These are phyloP conservation scores for Musca vetustissima DNA, from an alignment of 1,140 invertebrate genomes.

Conservation along the genomic window DNA sequence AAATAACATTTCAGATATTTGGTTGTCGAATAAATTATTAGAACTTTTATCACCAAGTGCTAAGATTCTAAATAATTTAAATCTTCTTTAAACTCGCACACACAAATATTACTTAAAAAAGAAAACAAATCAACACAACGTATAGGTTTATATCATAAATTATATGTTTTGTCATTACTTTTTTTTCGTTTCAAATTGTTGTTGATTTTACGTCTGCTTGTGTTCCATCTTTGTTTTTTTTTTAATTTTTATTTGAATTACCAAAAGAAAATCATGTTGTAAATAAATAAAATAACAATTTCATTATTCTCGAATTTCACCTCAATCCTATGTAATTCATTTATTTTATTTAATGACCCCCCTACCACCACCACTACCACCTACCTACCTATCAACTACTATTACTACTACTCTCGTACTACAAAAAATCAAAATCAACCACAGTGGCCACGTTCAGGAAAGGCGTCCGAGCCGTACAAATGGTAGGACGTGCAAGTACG, in stretches of 20 bases:
- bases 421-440: slow-evolving; percentile 39
- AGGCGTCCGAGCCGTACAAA: slow-evolving; percentile 97
- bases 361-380: slow-evolving; percentile 11
- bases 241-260: slow-evolving; percentile 8
- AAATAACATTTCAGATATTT: too few relatives aligned
- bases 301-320: slow-evolving; percentile 18
- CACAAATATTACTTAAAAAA: too few relatives aligned
- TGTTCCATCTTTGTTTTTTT: slow-evolving; percentile 19
- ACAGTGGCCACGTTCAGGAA: slow-evolving; percentile 99
- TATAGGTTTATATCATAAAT: too few relatives aligned
- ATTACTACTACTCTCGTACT: slow-evolving; percentile 13
- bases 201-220: too few relatives aligned
- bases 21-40: too few relatives aligned
- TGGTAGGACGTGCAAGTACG: slow-evolving; percentile 97
- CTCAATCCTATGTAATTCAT: slow-evolving; percentile 26
- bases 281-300: slow-evolving; percentile 11
- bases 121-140: too few relatives aligned
- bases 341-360: slow-evolving; percentile 22
- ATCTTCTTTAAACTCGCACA: too few relatives aligned
- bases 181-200: too few relatives aligned
- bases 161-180: too few relatives aligned
- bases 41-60: too few relatives aligned
- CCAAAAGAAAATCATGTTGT: slow-evolving; percentile 8
- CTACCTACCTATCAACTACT: slow-evolving; percentile 31
- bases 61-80: too few relatives aligned